These are phyloP conservation scores for Torymus tubicola DNA, from an alignment of 2,888 invertebrate genomes.

Conservation along the genomic window DNA sequence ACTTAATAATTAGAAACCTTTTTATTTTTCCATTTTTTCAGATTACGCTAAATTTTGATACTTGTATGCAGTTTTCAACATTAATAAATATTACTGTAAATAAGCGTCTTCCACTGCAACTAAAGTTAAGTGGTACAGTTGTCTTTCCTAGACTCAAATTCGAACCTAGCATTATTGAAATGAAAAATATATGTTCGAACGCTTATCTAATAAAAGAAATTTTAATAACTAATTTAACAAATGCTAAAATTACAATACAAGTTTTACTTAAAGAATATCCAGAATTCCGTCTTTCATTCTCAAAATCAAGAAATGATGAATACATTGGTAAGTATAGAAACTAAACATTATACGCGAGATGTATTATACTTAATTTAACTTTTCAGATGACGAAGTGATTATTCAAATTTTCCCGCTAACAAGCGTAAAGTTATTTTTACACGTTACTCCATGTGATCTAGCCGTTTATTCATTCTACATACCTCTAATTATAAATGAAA, in stretches of 20 bases:
- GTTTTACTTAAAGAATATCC: slow-evolving; percentile 71
- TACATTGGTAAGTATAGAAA: slow-evolving; percentile 1
- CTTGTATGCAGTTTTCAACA: slow-evolving; percentile 60
- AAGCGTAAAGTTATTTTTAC: slow-evolving; percentile 70
- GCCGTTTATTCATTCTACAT: slow-evolving; percentile 80
- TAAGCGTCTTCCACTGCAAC: slow-evolving; percentile 54
- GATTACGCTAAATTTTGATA: slow-evolving; percentile 61
- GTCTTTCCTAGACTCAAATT: slow-evolving; percentile 76
- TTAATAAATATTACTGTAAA: slow-evolving; percentile 60
- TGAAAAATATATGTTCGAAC: slow-evolving; percentile 76
- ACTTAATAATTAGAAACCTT: too few species aligned
- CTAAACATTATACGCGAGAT: not conserved
- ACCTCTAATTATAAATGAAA: slow-evolving; percentile 80
- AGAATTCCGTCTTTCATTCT: slow-evolving; percentile 70
- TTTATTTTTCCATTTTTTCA: slow-evolving; percentile 35
- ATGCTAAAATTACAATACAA: slow-evolving; percentile 63
- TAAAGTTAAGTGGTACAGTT: slow-evolving; percentile 62
- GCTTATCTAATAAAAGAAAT: slow-evolving; percentile 69
- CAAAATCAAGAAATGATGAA: slow-evolving; percentile 22
- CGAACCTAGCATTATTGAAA: slow-evolving; percentile 77
- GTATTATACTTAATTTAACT: not conserved
- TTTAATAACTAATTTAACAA: slow-evolving; percentile 69
- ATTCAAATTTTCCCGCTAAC: slow-evolving; percentile 65
- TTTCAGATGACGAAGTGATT: slow-evolving; percentile 1
- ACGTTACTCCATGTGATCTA: slow-evolving; percentile 75